phyloP scores from a whole-genome alignment of 1,140 invertebrate genomes.

The Hylaeus anthracinus region DNA sequence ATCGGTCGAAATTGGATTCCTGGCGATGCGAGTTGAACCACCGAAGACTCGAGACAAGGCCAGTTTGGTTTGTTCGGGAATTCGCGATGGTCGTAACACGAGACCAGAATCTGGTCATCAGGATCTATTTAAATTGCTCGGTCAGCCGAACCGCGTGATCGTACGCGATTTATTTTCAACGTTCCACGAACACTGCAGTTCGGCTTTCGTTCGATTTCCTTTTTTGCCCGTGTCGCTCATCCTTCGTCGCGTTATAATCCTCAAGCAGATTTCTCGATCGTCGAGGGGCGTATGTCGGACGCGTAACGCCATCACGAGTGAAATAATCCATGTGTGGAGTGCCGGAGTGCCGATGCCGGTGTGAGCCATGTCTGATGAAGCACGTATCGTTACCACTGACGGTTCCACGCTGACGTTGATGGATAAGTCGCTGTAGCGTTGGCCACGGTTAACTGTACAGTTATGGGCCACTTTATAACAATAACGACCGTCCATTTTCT shows the following conservation, averaged over 20 bases:
- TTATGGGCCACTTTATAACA: slow-evolving; percentile 63
- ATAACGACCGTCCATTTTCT: slow-evolving; percentile 52
- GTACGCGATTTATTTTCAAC: background rate
- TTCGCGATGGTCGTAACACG: background rate
- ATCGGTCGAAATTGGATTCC: background rate
- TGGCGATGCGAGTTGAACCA: background rate
- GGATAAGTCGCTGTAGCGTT: slow-evolving; percentile 59
- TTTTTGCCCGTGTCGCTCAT: background rate
- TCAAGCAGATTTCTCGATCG: slow-evolving; percentile 16
- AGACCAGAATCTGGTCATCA: too few species aligned
- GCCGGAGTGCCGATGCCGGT: slow-evolving; percentile 7
- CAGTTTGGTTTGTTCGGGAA: background rate
- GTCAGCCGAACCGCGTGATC: background rate
- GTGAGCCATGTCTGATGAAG: slow-evolving; percentile 54
- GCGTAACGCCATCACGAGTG: slow-evolving; percentile 28
- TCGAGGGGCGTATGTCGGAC: background rate
- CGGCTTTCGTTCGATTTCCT: background rate
- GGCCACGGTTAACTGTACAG: slow-evolving; percentile 55
- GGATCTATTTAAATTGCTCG: background rate
- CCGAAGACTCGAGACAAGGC: background rate
- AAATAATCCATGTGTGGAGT: background rate
- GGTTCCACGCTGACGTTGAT: slow-evolving; percentile 57
- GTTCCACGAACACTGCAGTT: background rate
- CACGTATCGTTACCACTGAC: slow-evolving; percentile 63
- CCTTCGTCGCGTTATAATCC: slow-evolving; percentile 1